A percentile compares a stretch with the other conserved stretches of the same genome.
phyloP scores from a whole-genome alignment of 2,113 vertebrate genomes.

The Calyptomena viridis region DNA sequence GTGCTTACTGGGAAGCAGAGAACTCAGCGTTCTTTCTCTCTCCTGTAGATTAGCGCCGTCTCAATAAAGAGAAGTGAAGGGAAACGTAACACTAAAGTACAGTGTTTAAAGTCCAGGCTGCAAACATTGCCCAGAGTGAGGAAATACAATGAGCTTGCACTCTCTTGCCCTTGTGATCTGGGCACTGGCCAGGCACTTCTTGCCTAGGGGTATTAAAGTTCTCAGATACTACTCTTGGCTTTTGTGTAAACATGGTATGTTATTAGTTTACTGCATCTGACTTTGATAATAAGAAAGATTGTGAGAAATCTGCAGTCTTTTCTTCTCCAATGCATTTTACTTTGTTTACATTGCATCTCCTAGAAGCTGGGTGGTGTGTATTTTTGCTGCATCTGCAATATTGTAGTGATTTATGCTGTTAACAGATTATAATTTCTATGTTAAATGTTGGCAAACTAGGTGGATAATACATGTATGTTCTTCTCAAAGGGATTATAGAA shows the following conservation, averaged over 20 bases:
- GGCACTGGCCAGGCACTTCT: background rate
- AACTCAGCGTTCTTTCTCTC: fast-evolving
- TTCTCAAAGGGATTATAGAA: background rate
- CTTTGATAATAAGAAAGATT: background rate
- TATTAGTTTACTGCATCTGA: background rate
- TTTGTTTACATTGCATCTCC: background rate
- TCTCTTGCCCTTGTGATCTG: background rate
- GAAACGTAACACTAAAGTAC: background rate
- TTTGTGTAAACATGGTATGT: fast-evolving
- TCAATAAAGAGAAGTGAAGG: background rate
- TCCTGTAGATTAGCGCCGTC: fast-evolving
- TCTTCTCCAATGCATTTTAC: fast-evolving
- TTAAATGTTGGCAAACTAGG: background rate
- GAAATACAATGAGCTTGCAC: fast-evolving
- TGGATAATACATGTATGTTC: background rate
- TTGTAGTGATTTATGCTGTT: background rate
- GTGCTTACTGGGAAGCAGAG: background rate
- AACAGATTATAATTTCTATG: background rate
- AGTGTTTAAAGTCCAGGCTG: background rate
- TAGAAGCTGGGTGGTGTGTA: background rate
- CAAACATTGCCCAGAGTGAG: background rate
- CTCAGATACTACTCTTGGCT: background rate
- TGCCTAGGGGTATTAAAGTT: background rate
- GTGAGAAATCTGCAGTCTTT: background rate
- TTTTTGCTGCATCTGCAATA: background rate